phyloP scores from a whole-genome alignment of 2,113 vertebrate genomes.

The Meriones unguiculatus region DNA sequence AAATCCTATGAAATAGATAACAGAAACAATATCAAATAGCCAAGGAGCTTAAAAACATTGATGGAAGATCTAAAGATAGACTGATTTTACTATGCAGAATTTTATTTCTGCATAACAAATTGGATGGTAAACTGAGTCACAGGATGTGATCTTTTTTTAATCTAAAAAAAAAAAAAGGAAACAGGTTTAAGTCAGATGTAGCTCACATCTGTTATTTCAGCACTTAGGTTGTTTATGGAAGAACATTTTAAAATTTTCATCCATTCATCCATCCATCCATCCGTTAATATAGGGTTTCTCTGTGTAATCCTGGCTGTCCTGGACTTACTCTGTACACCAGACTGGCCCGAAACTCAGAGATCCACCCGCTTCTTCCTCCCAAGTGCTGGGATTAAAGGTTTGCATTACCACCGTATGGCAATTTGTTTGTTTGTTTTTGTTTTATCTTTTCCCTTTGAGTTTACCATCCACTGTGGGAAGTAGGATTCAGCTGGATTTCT shows the following conservation, averaged over 20 bases:
- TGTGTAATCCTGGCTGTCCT: not conserved
- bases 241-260: not conserved
- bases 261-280: too few relatives aligned
- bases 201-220: not conserved
- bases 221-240: not conserved
- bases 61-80: not conserved
- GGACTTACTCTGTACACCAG: not conserved
- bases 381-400: too few relatives aligned
- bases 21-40: not conserved
- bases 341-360: not conserved
- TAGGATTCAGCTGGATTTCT: conserved; percentile 38
- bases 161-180: not conserved
- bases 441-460: not conserved
- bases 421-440: not conserved
- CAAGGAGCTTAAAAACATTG: conserved; percentile 29
- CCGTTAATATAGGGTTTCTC: not conserved
- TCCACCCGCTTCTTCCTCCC: not conserved
- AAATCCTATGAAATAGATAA: conserved; percentile 13
- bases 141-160: not conserved
- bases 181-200: not conserved
- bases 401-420: not conserved
- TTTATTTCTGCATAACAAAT: conserved; percentile 7
- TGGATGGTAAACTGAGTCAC: not conserved
- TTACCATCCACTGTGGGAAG: not conserved
- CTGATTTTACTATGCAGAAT: not conserved